phyloP scores from a whole-genome alignment of 2,888 invertebrate genomes.

The Drosophila phalerata region DNA sequence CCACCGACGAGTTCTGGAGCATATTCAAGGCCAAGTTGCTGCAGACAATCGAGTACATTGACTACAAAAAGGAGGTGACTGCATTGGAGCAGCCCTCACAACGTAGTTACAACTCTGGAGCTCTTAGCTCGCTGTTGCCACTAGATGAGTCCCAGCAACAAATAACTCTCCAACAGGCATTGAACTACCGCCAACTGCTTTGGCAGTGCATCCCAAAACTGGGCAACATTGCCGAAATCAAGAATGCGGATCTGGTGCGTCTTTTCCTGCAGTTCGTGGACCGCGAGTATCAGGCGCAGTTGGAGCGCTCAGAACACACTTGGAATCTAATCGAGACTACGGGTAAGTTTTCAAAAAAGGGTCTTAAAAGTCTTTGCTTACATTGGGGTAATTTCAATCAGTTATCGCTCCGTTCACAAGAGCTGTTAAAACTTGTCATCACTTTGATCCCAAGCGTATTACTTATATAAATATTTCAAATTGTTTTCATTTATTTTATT shows the following conservation, averaged over 20 bases:
- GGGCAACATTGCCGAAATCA: slow-evolving; percentile 91
- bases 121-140: slow-evolving; percentile 60
- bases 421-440: background rate
- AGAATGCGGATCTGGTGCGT: slow-evolving; percentile 92
- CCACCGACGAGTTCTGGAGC: slow-evolving; percentile 90
- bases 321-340: slow-evolving; percentile 86
- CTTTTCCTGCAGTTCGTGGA: slow-evolving; percentile 91
- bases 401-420: too few relatives aligned
- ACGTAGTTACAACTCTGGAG: slow-evolving; percentile 34
- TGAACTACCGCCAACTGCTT: slow-evolving; percentile 92
- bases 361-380: too few relatives aligned
- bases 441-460: background rate
- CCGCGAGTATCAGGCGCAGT: slow-evolving; percentile 88
- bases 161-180: slow-evolving; percentile 70
- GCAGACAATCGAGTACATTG: slow-evolving; percentile 86
- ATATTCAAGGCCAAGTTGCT: slow-evolving; percentile 88
- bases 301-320: slow-evolving; percentile 87
- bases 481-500: background rate
- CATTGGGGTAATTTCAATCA: background rate
- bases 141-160: slow-evolving; percentile 26
- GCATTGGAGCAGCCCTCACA: slow-evolving; percentile 2
- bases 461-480: background rate
- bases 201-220: slow-evolving; percentile 92
- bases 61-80: slow-evolving; percentile 82
- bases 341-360: slow-evolving; percentile 17